Conservation (phyloP, 2,113 vertebrate species). For the Silurus meridionalis region DNA sequence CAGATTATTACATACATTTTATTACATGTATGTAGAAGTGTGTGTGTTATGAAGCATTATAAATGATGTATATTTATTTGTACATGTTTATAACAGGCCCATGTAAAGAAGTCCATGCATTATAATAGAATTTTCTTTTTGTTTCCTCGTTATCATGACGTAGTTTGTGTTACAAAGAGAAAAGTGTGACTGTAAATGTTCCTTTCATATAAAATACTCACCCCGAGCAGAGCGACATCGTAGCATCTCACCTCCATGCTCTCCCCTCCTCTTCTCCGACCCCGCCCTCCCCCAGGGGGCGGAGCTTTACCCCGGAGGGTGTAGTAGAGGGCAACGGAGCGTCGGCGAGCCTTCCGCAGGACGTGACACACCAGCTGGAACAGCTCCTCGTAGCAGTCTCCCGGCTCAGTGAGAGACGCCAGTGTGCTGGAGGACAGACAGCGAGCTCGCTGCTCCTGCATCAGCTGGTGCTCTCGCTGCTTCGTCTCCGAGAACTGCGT, state of each 20-base stretch:
- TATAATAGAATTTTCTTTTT: too few relatives aligned
- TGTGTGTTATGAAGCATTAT: too few relatives aligned
- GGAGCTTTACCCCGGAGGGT: slow-evolving; percentile 79
- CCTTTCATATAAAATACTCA: slow-evolving; percentile 55
- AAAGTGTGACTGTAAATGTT: not conserved
- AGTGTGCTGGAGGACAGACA: slow-evolving; percentile 96
- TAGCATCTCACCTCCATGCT: slow-evolving; percentile 70
- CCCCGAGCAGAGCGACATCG: slow-evolving; percentile 62
- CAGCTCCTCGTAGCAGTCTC: slow-evolving; percentile 96
- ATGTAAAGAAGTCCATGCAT: too few relatives aligned
- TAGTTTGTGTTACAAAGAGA: too few relatives aligned
- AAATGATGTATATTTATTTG: too few relatives aligned
- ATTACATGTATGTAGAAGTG: too few relatives aligned
- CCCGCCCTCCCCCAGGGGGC: slow-evolving; percentile 65
- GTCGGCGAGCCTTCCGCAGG: slow-evolving; percentile 91
- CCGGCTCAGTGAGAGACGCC: slow-evolving; percentile 92
- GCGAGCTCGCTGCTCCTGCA: slow-evolving; percentile 94
- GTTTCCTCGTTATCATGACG: not conserved
- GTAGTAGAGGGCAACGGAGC: slow-evolving; percentile 87
- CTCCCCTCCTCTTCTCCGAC: slow-evolving; percentile 54
- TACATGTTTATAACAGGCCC: too few relatives aligned
- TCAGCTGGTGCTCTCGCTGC: slow-evolving; percentile 96
- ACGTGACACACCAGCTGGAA: slow-evolving; percentile 96
- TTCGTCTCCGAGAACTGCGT: slow-evolving; percentile 99
- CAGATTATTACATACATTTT: too few relatives aligned